These are phyloP conservation scores for Acrobasis suavella DNA, from an alignment of 2,888 invertebrate species.

Conservation along the genomic window DNA sequence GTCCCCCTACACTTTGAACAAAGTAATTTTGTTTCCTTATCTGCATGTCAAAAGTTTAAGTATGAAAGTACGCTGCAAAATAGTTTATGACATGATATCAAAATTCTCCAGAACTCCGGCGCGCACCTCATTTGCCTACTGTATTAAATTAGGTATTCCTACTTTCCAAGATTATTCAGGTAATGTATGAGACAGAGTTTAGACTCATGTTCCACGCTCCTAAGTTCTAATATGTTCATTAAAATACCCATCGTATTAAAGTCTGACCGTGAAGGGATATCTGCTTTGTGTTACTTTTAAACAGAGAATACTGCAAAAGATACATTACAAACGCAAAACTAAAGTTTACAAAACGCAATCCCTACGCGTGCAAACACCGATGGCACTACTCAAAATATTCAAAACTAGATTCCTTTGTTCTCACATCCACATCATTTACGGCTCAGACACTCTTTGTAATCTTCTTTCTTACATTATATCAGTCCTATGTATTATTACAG, in stretches of 20 bases:
- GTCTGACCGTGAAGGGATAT: not conserved
- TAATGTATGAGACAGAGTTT: not conserved
- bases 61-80: not conserved
- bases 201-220: not conserved
- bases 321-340: too few relatives aligned
- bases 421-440: too few relatives aligned
- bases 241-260: not conserved
- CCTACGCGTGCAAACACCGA: too few relatives aligned
- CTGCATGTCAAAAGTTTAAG: not conserved
- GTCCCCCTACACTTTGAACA: too few relatives aligned
- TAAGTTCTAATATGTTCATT: not conserved
- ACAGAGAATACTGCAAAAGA: too few relatives aligned
- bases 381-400: too few relatives aligned
- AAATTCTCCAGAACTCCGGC: not conserved
- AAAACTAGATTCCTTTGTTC: too few relatives aligned
- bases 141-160: constrained; percentile 26
- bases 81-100: not conserved
- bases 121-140: constrained; percentile 25
- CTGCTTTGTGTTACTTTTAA: not conserved
- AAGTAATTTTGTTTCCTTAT: too few relatives aligned
- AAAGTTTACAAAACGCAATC: too few relatives aligned
- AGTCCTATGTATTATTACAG: too few relatives aligned
- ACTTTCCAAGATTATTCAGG: constrained; percentile 8
- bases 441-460: too few relatives aligned
- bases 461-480: too few relatives aligned